A percentile compares a stretch with the other conserved stretches of the same genome.
These are phyloP conservation scores for Andricus curvator DNA, from an alignment of 2,888 invertebrate species.

Conservation along the genomic window DNA sequence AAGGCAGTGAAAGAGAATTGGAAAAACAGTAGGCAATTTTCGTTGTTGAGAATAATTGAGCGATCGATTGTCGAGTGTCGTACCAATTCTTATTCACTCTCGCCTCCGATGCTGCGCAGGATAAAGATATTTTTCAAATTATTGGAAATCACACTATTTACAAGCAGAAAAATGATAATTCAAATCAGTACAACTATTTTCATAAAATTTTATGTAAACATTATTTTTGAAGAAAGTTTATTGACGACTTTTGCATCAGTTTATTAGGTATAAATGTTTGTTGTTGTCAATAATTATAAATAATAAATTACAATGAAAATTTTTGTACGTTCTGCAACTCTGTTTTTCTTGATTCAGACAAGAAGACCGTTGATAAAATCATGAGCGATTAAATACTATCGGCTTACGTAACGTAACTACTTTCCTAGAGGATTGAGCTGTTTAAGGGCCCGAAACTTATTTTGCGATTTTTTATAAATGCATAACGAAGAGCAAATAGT, in stretches of 20 bases:
- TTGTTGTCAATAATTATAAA: slow-evolving; percentile 5
- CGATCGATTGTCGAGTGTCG: slow-evolving; percentile 9
- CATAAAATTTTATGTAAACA: neutral
- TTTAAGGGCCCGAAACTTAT: slow-evolving; percentile 14
- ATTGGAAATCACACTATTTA: slow-evolving; percentile 17
- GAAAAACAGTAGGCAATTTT: neutral
- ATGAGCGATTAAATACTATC: slow-evolving; percentile 22
- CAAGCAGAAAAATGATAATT: slow-evolving; percentile 19
- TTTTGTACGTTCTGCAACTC: slow-evolving; percentile 2
- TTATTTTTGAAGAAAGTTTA: neutral
- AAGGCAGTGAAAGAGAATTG: neutral
- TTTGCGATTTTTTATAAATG: slow-evolving; percentile 11
- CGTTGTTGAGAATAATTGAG: neutral
- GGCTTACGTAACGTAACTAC: slow-evolving; percentile 21
- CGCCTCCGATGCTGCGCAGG: slow-evolving; percentile 16
- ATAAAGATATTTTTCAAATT: slow-evolving; percentile 14
- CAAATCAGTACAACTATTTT: slow-evolving; percentile 20
- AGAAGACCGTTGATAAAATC: slow-evolving; percentile 28
- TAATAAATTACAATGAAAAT: slow-evolving; percentile 10
- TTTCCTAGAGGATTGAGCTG: slow-evolving; percentile 31
- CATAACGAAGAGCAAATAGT: neutral
- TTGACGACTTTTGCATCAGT: neutral
- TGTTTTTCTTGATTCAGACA: slow-evolving; percentile 3
- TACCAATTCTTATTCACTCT: slow-evolving; percentile 7
- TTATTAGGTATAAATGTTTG: neutral